These are phyloP conservation scores for Deroptyus accipitrinus DNA, from an alignment of 2,113 vertebrate species.

Conservation along the genomic window DNA sequence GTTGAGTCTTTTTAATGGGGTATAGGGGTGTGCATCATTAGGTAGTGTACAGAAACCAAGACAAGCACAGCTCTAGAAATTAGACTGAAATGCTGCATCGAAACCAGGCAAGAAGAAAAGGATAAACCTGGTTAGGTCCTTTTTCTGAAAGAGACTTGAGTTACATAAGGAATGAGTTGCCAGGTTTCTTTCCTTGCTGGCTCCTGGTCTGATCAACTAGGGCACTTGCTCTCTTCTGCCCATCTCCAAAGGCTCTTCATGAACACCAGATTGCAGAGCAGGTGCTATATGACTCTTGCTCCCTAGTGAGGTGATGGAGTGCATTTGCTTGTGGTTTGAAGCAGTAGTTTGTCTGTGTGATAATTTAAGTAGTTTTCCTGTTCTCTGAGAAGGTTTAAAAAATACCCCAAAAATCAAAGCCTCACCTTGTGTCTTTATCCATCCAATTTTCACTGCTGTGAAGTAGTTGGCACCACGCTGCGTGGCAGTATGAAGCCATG, in stretches of 20 bases:
- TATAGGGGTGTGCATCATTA: background rate
- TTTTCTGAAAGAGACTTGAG: background rate
- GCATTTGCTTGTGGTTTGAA: conserved; percentile 6
- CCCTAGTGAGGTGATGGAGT: background rate
- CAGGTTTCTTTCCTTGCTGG: conserved; percentile 22
- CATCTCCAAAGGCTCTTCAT: background rate
- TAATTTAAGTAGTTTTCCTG: background rate
- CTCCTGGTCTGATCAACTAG: background rate
- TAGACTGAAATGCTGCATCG: background rate
- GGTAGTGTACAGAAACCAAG: background rate
- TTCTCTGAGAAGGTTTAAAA: background rate
- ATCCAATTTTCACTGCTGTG: background rate
- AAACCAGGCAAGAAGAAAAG: background rate
- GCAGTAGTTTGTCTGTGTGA: background rate
- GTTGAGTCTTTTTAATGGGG: background rate
- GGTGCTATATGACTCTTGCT: background rate
- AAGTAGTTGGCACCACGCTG: background rate
- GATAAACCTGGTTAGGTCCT: background rate
- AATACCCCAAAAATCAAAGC: background rate
- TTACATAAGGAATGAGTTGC: background rate
- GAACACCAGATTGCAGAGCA: conserved; percentile 41
- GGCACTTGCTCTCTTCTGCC: background rate
- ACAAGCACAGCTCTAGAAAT: background rate
- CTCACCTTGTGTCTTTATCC: background rate
- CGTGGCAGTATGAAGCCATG: background rate